phyloP scores from a whole-genome alignment of 2,113 vertebrate species.

The Tetrao urogallus region DNA sequence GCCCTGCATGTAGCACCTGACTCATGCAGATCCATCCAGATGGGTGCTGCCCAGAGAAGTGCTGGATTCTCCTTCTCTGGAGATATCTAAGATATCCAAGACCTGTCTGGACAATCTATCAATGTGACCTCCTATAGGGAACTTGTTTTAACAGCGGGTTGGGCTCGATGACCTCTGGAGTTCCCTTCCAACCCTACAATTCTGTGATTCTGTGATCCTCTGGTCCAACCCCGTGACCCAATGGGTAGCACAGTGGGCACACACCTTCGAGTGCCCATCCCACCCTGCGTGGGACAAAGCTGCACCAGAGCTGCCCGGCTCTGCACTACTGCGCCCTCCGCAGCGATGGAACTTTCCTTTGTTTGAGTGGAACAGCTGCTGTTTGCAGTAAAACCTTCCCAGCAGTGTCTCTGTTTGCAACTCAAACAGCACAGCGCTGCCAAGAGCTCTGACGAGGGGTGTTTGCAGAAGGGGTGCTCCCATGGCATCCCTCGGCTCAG shows the following conservation, averaged over 20 bases:
- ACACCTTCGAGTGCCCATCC: not conserved
- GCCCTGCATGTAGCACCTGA: rapidly evolving
- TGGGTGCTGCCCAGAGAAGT: too few relatives aligned
- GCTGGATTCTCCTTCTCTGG: too few relatives aligned
- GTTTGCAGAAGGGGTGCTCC: not conserved
- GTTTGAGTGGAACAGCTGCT: slow-evolving; percentile 36
- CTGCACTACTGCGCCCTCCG: rapidly evolving
- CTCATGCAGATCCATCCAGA: not conserved
- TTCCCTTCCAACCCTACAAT: too few relatives aligned
- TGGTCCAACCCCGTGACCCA: not conserved
- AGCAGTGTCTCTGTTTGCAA: slow-evolving; percentile 34
- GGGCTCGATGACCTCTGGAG: too few relatives aligned
- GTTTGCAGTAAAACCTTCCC: slow-evolving; percentile 47
- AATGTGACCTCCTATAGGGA: too few relatives aligned
- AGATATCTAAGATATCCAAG: too few relatives aligned
- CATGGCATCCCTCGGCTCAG: rapidly evolving
- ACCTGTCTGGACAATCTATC: too few relatives aligned
- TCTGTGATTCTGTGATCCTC: too few relatives aligned
- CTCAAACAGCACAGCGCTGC: not conserved
- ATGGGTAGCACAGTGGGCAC: rapidly evolving
- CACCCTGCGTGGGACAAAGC: not conserved
- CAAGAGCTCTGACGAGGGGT: rapidly evolving
- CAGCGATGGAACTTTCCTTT: not conserved
- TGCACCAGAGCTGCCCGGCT: not conserved
- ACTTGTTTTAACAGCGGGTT: too few relatives aligned